Evolutionary conservation across 2,888 invertebrate genomes (phyloP).

Genomic region (Yponomeuta sedellus): DNA sequence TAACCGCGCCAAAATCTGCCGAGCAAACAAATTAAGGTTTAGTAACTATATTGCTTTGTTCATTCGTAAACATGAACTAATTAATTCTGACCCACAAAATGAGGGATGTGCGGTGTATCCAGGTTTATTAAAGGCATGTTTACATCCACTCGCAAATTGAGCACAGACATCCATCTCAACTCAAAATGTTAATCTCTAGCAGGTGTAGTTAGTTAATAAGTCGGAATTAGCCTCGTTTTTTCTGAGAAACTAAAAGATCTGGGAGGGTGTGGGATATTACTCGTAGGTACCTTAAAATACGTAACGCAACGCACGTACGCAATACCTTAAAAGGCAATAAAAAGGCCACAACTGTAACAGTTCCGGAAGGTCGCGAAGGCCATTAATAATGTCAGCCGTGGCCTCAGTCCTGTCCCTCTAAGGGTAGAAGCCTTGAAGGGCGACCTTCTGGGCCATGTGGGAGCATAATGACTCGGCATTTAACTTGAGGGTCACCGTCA

Average conservation of each 20-base stretch:
- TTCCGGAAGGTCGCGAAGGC: slow-evolving; percentile 1
- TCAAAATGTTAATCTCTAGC: neutral
- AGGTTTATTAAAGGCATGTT: slow-evolving; percentile 10
- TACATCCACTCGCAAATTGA: neutral
- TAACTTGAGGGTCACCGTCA: slow-evolving; percentile 35
- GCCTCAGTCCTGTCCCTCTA: neutral
- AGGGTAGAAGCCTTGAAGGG: slow-evolving; percentile 27
- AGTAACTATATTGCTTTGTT: neutral
- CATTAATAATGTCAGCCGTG: slow-evolving; percentile 5
- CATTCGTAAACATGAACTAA: slow-evolving; percentile 7
- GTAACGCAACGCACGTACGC: too few species aligned
- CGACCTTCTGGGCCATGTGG: slow-evolving; percentile 32
- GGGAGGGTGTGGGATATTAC: neutral
- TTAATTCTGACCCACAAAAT: neutral
- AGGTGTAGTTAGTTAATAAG: neutral
- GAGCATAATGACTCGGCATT: slow-evolving; percentile 34
- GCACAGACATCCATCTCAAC: slow-evolving; percentile 4
- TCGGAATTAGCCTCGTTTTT: neutral
- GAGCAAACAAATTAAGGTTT: neutral
- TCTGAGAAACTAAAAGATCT: neutral
- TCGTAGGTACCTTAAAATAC: too few species aligned
- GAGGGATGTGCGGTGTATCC: neutral
- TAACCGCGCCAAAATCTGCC: neutral
- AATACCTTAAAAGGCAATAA: neutral
- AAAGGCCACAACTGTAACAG: neutral